Percentiles rank a stretch among this genome's conserved stretches.
phyloP scores from a whole-genome alignment of 2,797 vertebrate genomes.

The Coregonus suidteri region DNA sequence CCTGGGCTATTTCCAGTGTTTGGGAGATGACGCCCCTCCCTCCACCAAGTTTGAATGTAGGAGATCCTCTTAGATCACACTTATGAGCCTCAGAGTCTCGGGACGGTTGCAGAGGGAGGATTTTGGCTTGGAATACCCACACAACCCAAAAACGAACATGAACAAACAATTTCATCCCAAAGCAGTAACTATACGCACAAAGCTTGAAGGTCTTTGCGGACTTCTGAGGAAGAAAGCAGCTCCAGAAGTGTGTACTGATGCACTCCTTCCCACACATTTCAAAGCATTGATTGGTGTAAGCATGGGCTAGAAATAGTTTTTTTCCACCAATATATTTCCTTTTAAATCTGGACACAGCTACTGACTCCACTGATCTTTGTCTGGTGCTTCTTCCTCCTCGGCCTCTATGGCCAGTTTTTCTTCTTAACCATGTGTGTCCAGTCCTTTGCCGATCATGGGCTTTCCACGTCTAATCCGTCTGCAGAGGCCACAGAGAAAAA shows the following conservation, averaged over 20 bases:
- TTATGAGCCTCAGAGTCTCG: neutral
- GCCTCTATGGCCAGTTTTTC: neutral
- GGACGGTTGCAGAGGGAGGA: neutral
- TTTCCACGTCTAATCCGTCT: constrained; percentile 19
- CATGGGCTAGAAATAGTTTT: too few species aligned
- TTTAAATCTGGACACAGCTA: too few species aligned
- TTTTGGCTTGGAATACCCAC: neutral
- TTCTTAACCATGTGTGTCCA: neutral
- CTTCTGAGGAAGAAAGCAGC: too few species aligned
- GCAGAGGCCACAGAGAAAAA: neutral
- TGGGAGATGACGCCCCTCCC: too few species aligned
- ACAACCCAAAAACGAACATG: neutral
- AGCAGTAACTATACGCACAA: too few species aligned
- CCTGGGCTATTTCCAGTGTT: too few species aligned
- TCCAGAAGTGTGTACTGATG: neutral
- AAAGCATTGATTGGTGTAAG: too few species aligned
- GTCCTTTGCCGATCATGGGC: neutral
- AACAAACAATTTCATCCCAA: too few species aligned
- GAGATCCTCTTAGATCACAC: too few species aligned
- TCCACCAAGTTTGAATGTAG: too few species aligned
- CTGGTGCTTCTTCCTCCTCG: neutral
- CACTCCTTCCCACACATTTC: neutral
- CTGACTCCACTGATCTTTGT: neutral
- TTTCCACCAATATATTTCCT: too few species aligned
- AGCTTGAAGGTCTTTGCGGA: too few species aligned